Base-by-base conservation (phyloP, 2,888 invertebrate species). In the Diogma glabrata region DNA sequence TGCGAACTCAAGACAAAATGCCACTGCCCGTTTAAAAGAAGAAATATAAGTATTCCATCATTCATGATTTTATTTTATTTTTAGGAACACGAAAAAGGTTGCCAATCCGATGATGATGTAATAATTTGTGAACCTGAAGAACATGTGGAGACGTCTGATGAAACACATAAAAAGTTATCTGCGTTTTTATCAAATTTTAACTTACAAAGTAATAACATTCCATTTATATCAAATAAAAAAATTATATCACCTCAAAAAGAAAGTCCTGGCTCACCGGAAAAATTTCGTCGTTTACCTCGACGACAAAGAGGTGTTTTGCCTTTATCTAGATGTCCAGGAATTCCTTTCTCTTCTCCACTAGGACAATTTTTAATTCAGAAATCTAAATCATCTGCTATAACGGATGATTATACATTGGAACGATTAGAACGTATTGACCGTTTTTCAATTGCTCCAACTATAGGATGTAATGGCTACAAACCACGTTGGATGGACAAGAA, bases 311-410 rank as follows among this genome's bases (percentile, higher is more conserved):
- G 63, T 10, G 66, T 71, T 8, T 65, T 65, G 56, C 71, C 70
- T 24, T 64, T 75, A 12, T 65, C 71, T 20, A 65, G 73, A 52
- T 74, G 70, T 57, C 67, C 72, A 12, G 66, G 70, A 45, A 75
- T 75, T 54, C 74, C 75, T 3, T 67, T 76, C 51, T 75, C 75
- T 10, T 75, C 75, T 26, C 75, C 75, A 12, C 74, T 74, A 24
- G 75, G 75, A 5, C 65, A 73, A 47, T 61, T 71, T 40, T 60
- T 76, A 51, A 63, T 72, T 14, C 72, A 71, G 57, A 69, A 71
- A 40, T 71, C 72, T n/a, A 74, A 74, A 59, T 63, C 67, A 4
- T 57, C 67, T 51, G 64, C 68, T 60, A 60, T 66, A 54, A 63
- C 64, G 4, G 63, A 67, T 55, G 72, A 68, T n/a, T 73, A 71